Evolutionary conservation across 1,140 invertebrate species (phyloP).

Genomic region (Colletes gigas): DNA sequence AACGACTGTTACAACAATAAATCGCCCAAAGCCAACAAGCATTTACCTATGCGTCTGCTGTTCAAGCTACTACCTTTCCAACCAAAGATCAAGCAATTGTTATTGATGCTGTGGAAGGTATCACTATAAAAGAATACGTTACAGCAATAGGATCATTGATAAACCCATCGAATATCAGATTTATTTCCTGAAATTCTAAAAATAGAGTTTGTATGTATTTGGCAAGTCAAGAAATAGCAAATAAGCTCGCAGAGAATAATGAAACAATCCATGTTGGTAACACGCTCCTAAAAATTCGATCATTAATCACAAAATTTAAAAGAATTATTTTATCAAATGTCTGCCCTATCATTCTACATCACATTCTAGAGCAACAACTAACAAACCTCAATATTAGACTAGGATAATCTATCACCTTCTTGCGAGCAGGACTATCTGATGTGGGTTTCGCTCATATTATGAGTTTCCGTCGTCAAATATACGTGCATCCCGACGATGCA

Average conservation of each 20-base stretch:
- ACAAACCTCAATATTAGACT: slow-evolving; percentile 6
- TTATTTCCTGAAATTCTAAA: slow-evolving; percentile 24
- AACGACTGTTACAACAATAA: too few relatives aligned
- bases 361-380: slow-evolving; percentile 17
- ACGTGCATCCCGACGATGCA: not conserved
- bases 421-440: not conserved
- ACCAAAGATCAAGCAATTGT: too few relatives aligned
- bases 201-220: slow-evolving; percentile 20
- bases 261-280: not conserved
- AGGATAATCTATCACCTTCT: not conserved
- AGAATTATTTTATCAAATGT: slow-evolving; percentile 45
- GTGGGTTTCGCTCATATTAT: not conserved
- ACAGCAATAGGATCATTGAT: too few relatives aligned
- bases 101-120: too few relatives aligned
- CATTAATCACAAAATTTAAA: not conserved
- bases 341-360: slow-evolving; percentile 29
- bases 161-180: not conserved
- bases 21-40: too few relatives aligned
- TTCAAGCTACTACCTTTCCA: too few relatives aligned
- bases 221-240: slow-evolving; percentile 3
- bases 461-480: not conserved
- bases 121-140: too few relatives aligned
- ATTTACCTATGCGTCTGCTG: too few relatives aligned
- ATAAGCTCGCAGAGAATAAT: slow-evolving; percentile 4
- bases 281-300: not conserved